These are phyloP conservation scores for Neotoma lepida DNA, from an alignment of 2,113 vertebrate genomes.

Conservation along the genomic window DNA sequence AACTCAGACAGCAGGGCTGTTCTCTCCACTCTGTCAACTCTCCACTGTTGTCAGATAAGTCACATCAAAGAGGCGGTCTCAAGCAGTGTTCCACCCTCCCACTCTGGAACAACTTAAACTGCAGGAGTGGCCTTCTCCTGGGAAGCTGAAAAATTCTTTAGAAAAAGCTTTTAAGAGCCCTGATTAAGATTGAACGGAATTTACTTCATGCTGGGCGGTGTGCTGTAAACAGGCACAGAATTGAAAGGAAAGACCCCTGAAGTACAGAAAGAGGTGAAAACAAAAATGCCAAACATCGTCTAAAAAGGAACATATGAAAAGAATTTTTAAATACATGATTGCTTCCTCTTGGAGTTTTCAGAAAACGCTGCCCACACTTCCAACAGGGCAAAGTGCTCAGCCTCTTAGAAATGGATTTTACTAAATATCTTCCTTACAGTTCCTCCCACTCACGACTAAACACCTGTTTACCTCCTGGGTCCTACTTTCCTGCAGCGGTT, in stretches of 20 bases:
- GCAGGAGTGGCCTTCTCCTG: background rate
- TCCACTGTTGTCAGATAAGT: background rate
- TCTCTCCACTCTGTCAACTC: background rate
- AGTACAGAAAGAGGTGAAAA: constrained; percentile 55
- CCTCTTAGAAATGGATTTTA: constrained; percentile 57
- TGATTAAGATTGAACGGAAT: background rate
- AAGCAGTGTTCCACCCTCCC: background rate
- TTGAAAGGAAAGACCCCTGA: constrained; percentile 46
- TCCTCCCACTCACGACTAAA: constrained; percentile 72
- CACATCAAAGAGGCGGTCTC: background rate
- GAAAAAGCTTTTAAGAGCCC: constrained; percentile 55
- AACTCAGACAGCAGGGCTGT: background rate
- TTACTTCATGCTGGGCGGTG: background rate
- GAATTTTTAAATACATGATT: constrained; percentile 78
- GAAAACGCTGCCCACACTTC: constrained; percentile 74
- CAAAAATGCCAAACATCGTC: constrained; percentile 70
- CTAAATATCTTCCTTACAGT: constrained; percentile 64
- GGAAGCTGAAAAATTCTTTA: constrained; percentile 49
- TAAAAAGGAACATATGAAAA: constrained; percentile 64
- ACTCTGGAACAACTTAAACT: background rate
- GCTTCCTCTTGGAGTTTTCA: constrained; percentile 63
- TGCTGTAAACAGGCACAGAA: background rate
- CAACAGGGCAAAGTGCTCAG: constrained; percentile 72
- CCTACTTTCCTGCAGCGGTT: background rate
- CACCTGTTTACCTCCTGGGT: constrained; percentile 34